Base-by-base conservation (phyloP, 2,797 vertebrate species). In the Adrianichthys oophorus region DNA sequence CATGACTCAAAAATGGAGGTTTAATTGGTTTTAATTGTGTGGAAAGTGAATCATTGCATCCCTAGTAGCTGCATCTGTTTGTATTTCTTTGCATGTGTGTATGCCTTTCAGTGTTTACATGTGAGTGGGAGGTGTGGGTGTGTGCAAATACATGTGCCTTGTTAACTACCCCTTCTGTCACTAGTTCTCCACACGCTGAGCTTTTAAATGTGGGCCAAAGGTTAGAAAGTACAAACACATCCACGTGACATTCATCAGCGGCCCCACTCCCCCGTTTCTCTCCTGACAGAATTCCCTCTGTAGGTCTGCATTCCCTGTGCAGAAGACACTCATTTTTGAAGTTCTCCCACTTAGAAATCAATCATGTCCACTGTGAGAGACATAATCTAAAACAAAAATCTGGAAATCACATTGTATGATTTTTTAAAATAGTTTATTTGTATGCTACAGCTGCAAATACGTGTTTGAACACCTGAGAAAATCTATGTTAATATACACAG, bases 121-220 rank as follows among this genome's bases (percentile, higher is more conserved):
- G 42, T 74, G 68, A 75, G 48, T 51, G 41, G 42, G 54, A 51
- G 61, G 48, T 51, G 41, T 44, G 54, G 53, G 61, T 63, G 71
- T 71, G 68, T 80, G 76, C 59, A 56, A 70, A 76, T 79, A 81
- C 62, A 68, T 81, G 79, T 68, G 61, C 49, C 77, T 78, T 76
- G 76, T 86, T 67, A 85, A 74, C 70, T 40, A 53, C 62, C 53
- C 52, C 68, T 79, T 65, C 59, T 53, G 63, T 65, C 68, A 67
- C 52, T 2, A 53, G 50, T 58, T 64, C 58, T 78, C 63, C 70
- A 52, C 63, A 76, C 70, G 58, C 56, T 43, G 44, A 70, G 65
- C 63, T 59, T 50, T 75, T 80, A 57, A 67, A 78, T 84, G 65
- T 88, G 66, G 78, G 80, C 55, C 79, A 85, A 78, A 87, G 76